Conservation (phyloP, 2,797 vertebrate genomes). For the Jordanella pulchra region DNA sequence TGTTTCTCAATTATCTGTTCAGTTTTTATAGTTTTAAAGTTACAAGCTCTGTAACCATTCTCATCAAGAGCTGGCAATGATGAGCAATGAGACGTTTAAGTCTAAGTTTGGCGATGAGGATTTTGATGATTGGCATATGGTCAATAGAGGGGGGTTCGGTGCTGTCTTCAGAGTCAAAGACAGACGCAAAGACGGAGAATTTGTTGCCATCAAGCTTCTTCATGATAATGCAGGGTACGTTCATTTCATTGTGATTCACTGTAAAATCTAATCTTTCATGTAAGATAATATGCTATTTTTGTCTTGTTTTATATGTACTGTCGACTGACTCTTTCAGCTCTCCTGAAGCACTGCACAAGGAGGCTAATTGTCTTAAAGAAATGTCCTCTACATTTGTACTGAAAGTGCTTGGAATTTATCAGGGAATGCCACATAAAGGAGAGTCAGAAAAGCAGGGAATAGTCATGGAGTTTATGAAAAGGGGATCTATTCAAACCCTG, state of each 20-base stretch:
- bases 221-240: constrained; percentile 52
- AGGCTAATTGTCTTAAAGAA: constrained; percentile 58
- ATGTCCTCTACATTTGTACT: constrained; percentile 64
- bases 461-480: constrained; percentile 76
- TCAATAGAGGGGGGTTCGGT: constrained; percentile 74
- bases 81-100: background rate
- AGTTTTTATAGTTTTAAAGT: background rate
- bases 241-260: background rate
- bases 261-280: background rate
- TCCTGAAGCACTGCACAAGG: constrained; percentile 21
- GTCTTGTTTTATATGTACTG: background rate
- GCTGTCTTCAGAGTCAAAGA: constrained; percentile 57
- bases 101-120: constrained; percentile 24
- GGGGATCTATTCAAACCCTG: constrained; percentile 69
- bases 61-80: constrained; percentile 50
- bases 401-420: constrained; percentile 63
- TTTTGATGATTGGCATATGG: constrained; percentile 33
- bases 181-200: constrained; percentile 48
- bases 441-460: constrained; percentile 45
- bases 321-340: background rate
- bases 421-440: background rate
- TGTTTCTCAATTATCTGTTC: background rate
- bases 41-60: background rate
- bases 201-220: constrained; percentile 72
- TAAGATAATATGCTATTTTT: background rate